Conservation (phyloP, 2,113 vertebrate species). For the Lophochroa leadbeateri region DNA sequence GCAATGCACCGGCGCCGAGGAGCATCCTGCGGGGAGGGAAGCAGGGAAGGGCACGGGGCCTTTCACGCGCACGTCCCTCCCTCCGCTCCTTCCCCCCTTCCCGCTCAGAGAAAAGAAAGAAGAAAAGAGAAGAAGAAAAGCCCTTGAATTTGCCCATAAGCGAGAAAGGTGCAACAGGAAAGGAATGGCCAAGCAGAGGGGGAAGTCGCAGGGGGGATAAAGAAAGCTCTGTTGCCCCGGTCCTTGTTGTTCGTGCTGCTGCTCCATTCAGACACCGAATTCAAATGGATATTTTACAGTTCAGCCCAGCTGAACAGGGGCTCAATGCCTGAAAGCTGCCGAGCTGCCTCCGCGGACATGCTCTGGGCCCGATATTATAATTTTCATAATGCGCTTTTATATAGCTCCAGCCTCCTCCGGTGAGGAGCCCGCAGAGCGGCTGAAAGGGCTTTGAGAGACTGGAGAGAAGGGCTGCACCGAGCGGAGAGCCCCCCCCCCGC, state of each 20-base stretch:
- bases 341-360: constrained; percentile 77
- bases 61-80: background rate
- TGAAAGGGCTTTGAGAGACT: constrained; percentile 82
- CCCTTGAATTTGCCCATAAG: constrained; percentile 26
- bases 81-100: background rate
- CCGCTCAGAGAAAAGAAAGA: background rate
- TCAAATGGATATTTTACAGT: constrained; percentile 79
- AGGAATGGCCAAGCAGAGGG: constrained; percentile 72
- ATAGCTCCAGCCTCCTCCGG: constrained; percentile 79
- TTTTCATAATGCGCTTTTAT: constrained; percentile 88
- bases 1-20: background rate
- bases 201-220: constrained; percentile 68
- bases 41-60: background rate
- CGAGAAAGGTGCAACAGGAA: constrained; percentile 69
- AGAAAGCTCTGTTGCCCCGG: constrained; percentile 74
- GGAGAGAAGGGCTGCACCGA: constrained; percentile 67
- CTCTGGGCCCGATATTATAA: constrained; percentile 82
- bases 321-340: constrained; percentile 79
- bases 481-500: constrained; percentile 74
- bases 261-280: constrained; percentile 76
- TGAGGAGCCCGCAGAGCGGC: constrained; percentile 81
- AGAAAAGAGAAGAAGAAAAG: background rate
- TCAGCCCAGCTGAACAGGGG: constrained; percentile 73
- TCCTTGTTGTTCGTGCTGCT: constrained; percentile 51
- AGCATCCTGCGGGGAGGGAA: background rate